Evolutionary conservation across 2,888 invertebrate genomes (phyloP).

Genomic region (Apodemia mormo): DNA sequence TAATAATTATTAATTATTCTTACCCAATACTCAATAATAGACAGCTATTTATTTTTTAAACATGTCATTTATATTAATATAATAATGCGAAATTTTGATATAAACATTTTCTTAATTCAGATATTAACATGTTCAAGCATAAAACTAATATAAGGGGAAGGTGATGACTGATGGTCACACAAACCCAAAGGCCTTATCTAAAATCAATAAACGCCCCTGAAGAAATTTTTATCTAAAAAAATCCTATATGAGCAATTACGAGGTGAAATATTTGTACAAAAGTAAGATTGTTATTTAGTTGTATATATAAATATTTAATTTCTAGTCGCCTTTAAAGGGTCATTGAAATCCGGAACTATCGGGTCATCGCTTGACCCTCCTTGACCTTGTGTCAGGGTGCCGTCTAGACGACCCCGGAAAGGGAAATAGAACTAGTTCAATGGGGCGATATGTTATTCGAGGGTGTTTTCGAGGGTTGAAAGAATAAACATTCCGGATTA

Average conservation of each 20-base stretch:
- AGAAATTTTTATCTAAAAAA: too few species aligned
- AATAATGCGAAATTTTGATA: too few species aligned
- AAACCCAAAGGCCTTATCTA: too few species aligned
- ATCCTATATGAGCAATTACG: neutral
- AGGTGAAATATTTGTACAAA: neutral
- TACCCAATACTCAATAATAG: too few species aligned
- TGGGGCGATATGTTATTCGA: constrained; percentile 19
- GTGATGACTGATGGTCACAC: too few species aligned
- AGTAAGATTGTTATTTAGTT: neutral
- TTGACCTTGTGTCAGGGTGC: constrained; percentile 33
- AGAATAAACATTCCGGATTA: neutral
- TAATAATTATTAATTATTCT: too few species aligned
- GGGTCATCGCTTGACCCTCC: constrained; percentile 37
- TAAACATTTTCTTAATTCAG: too few species aligned
- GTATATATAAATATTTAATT: neutral
- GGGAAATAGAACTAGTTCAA: constrained; percentile 19
- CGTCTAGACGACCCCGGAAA: constrained; percentile 23
- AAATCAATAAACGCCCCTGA: too few species aligned
- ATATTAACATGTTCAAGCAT: too few species aligned
- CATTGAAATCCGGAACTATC: constrained; percentile 26
- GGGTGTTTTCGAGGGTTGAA: constrained; percentile 13
- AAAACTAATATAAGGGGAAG: too few species aligned
- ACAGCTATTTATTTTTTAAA: too few species aligned
- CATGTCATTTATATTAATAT: too few species aligned
- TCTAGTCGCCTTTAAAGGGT: neutral